A percentile compares a stretch with the other conserved stretches of the same genome.
phyloP scores from a whole-genome alignment of 1,140 invertebrate species.

The Centruroides sculpturatus region DNA sequence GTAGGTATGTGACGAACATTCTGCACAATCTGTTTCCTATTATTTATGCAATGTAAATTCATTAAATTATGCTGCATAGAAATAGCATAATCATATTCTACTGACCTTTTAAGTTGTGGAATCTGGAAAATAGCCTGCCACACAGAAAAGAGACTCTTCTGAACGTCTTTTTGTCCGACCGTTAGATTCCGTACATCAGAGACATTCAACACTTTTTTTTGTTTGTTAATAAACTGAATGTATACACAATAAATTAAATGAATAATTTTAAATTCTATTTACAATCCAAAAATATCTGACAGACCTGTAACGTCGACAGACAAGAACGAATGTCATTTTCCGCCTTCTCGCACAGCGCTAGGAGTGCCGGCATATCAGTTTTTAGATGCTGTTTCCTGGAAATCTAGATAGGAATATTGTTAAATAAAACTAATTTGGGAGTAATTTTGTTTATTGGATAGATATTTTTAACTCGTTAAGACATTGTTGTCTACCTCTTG shows the following conservation, averaged over 20 bases:
- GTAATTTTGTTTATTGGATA: too few species aligned
- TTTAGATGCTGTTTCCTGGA: slow-evolving; percentile 48
- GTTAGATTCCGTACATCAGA: slow-evolving; percentile 48
- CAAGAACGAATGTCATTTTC: slow-evolving; percentile 76
- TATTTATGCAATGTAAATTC: too few species aligned
- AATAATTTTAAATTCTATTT: too few species aligned
- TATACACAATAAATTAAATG: too few species aligned
- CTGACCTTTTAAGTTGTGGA: not conserved
- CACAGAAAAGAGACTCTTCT: slow-evolving; percentile 67
- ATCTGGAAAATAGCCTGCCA: slow-evolving; percentile 70
- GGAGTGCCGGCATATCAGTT: slow-evolving; percentile 50
- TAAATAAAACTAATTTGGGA: slow-evolving; percentile 30
- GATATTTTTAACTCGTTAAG: slow-evolving; percentile 39
- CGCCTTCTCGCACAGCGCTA: slow-evolving; percentile 61
- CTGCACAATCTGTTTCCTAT: not conserved
- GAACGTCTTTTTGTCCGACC: slow-evolving; percentile 70
- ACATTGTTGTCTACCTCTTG: slow-evolving; percentile 8
- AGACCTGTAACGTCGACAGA: slow-evolving; percentile 59
- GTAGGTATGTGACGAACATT: too few species aligned
- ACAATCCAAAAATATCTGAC: not conserved
- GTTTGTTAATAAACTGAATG: slow-evolving; percentile 41
- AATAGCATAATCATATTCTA: too few species aligned
- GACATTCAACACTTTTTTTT: slow-evolving; percentile 39
- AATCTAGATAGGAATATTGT: slow-evolving; percentile 38
- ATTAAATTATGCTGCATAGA: too few species aligned